Evolutionary conservation across 2,888 invertebrate species (phyloP), one percentile per base, ranked within the genome.

Genomic region (Empis stercorea): DNA sequence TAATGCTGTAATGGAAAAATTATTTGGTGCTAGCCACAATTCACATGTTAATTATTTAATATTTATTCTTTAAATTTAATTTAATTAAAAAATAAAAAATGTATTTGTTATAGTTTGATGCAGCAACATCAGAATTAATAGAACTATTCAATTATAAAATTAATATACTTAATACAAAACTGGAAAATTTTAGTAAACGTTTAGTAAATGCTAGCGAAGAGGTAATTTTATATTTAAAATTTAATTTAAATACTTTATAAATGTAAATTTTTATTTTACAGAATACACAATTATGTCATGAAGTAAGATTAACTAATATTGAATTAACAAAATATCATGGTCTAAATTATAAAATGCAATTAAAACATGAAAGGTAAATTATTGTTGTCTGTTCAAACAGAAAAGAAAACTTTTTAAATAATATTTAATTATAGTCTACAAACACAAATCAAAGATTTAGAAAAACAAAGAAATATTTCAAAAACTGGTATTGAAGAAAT

Each of bases 61-160:
- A n/a, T n/a, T 4, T 20, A 20, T 20, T 20, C 5, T 20, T 20
- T 20, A 20, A 4, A 20, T 20, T 20, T n/a, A n/a, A n/a, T 4
- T 20, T 20, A 4, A 20, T 20, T 20, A 20, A 20, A 4, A 3
- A 20, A 4, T 20, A 20, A 20, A 20, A 20, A 4, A 20, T 20
- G 5, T 20, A 5, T 20, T 20, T 27, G 2, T 27, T 27, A 7
- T 9, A 27, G 23, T 27, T 27, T 27, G 23, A 64, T 48, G 54
- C 63, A 10, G 61, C 66, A 2, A 63, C 64, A 6, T 66, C 68
- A 0, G 66, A 68, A 54, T 58, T 68, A 30, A 63, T 68, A 45
- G 66, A 68, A 48, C 44, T 68, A 30, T 68, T 64, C 32, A 64
- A 63, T 44, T 64, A 66, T 52, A 68, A 66, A 56, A 62, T 64